These are phyloP conservation scores for Enteromius viviparus DNA, from an alignment of 2,797 vertebrate genomes.

Conservation along the genomic window DNA sequence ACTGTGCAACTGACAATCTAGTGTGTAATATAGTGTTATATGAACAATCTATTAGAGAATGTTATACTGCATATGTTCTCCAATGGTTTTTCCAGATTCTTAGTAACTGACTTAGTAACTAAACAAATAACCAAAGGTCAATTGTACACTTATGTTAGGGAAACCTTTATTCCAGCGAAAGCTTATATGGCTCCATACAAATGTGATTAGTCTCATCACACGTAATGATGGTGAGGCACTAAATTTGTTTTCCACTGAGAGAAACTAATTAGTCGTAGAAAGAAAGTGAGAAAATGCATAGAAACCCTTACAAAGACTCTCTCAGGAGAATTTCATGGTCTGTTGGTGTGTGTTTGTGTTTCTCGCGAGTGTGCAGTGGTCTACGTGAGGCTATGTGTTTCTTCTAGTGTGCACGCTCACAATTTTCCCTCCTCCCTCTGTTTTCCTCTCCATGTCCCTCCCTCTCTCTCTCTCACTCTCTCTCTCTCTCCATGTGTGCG, in stretches of 20 bases:
- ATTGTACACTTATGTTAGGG: not conserved
- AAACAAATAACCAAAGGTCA: not conserved
- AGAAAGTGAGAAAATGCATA: not conserved
- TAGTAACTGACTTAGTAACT: not conserved
- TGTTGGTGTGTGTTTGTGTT: slow-evolving; percentile 33
- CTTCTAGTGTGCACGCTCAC: slow-evolving; percentile 60
- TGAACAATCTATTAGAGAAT: not conserved
- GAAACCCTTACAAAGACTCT: slow-evolving; percentile 11
- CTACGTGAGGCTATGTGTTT: slow-evolving; percentile 55
- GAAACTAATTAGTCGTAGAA: slow-evolving; percentile 34
- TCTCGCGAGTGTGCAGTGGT: slow-evolving; percentile 17
- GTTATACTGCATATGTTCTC: not conserved
- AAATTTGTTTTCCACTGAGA: slow-evolving; percentile 27
- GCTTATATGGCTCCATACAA: slow-evolving; percentile 26
- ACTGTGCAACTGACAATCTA: not conserved
- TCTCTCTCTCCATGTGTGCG: slow-evolving; percentile 68
- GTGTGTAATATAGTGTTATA: not conserved
- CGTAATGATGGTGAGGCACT: slow-evolving; percentile 1
- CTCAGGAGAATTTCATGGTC: slow-evolving; percentile 19
- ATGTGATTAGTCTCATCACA: slow-evolving; percentile 33
- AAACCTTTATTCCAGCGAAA: slow-evolving; percentile 40
- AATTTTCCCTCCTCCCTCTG: slow-evolving; percentile 64
- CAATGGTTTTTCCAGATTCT: not conserved
- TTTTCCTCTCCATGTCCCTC: slow-evolving; percentile 56
- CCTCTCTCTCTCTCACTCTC: slow-evolving; percentile 36